Percentiles rank a stretch among this genome's conserved stretches.
These are phyloP conservation scores for Strix occidentalis DNA, from an alignment of 2,797 vertebrate genomes.

Conservation along the genomic window DNA sequence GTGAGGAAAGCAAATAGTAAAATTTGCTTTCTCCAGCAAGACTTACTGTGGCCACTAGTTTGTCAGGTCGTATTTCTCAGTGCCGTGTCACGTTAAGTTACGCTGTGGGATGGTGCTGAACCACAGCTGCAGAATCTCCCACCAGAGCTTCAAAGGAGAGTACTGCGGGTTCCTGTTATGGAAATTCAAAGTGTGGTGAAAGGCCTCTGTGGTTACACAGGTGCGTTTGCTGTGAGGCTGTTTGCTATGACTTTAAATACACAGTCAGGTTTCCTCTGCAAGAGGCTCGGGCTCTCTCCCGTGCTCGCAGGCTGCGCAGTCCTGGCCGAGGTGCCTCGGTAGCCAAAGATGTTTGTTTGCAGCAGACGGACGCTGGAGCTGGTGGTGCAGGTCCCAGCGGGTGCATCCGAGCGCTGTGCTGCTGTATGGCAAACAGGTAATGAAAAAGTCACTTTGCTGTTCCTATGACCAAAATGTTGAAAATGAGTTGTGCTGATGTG, in stretches of 20 bases:
- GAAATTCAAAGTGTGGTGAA: neutral
- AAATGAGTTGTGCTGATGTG: neutral
- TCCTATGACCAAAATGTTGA: neutral
- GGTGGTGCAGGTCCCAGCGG: neutral
- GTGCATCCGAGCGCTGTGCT: accelerated
- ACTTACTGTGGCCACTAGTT: neutral
- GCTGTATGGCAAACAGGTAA: accelerated
- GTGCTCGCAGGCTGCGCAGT: accelerated
- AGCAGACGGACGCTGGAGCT: accelerated
- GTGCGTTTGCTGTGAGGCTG: neutral
- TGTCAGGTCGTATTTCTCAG: conserved; percentile 22
- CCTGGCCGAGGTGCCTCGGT: neutral
- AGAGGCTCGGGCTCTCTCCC: neutral
- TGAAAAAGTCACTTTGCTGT: neutral
- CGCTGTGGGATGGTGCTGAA: neutral
- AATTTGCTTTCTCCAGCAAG: neutral
- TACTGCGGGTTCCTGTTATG: neutral
- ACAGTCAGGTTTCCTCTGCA: neutral
- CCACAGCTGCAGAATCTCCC: neutral
- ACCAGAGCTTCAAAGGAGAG: neutral
- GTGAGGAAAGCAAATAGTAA: neutral
- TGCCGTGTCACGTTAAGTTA: neutral
- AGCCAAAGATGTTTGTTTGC: accelerated
- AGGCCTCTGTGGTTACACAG: neutral
- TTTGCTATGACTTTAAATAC: neutral